Conservation (phyloP, 2,888 invertebrate genomes). For the Tipula helvola region DNA sequence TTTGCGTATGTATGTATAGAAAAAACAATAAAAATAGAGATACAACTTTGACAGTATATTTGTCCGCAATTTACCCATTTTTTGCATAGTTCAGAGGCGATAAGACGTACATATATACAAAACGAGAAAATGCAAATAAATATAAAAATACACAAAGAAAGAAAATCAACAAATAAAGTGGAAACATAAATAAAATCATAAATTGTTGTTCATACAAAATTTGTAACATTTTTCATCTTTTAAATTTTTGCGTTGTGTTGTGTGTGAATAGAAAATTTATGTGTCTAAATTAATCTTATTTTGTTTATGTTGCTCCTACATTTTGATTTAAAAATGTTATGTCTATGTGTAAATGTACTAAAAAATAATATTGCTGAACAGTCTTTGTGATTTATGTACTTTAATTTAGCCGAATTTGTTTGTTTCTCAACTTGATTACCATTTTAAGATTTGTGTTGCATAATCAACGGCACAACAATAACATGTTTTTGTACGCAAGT, state of each 20-base stretch:
- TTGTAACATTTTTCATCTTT: not conserved
- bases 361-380: too few relatives aligned
- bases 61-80: not conserved
- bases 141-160: not conserved
- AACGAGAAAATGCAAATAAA: not conserved
- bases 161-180: not conserved
- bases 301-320: too few relatives aligned
- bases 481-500: not conserved
- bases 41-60: not conserved
- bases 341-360: too few relatives aligned
- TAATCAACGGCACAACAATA: not conserved
- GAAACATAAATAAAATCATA: not conserved
- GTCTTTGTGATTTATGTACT: not conserved
- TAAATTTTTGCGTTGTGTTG: not conserved
- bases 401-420: not conserved
- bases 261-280: not conserved
- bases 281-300: not conserved
- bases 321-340: too few relatives aligned
- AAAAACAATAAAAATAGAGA: not conserved
- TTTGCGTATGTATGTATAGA: not conserved
- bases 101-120: not conserved
- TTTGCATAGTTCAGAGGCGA: not conserved
- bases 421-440: not conserved
- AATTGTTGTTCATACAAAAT: not conserved
- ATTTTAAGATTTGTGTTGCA: not conserved